Percentiles rank a stretch among this genome's conserved stretches.
Evolutionary conservation across 2,797 vertebrate species (phyloP).

Genomic region (Mastacembelus armatus): DNA sequence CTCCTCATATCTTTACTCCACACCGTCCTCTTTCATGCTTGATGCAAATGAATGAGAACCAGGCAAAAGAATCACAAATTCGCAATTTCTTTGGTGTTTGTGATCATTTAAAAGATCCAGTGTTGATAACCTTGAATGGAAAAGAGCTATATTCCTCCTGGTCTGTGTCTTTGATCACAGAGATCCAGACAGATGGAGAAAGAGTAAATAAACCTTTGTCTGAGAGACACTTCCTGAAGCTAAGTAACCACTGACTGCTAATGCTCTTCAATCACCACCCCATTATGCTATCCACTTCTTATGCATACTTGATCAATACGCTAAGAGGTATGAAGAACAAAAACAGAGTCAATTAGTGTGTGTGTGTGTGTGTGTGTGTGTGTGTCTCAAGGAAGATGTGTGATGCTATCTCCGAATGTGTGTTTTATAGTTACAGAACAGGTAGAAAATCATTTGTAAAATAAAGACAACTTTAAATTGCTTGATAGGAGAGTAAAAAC

Average conservation of each 20-base stretch:
- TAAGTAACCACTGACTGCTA: slow-evolving; percentile 37
- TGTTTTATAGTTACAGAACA: neutral
- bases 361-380: slow-evolving; percentile 9
- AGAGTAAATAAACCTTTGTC: slow-evolving; percentile 25
- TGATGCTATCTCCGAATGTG: slow-evolving; percentile 7
- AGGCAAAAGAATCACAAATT: too few species aligned
- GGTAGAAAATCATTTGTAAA: neutral
- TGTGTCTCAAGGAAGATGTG: neutral
- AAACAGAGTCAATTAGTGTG: slow-evolving; percentile 12
- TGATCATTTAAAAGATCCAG: neutral
- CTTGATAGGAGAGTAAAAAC: neutral
- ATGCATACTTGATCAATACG: slow-evolving; percentile 46
- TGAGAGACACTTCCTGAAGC: slow-evolving; percentile 21
- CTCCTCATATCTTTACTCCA: neutral
- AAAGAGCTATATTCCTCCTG: neutral
- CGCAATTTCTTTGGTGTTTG: neutral
- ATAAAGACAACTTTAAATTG: neutral
- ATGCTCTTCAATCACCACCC: slow-evolving; percentile 43
- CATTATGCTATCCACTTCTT: slow-evolving; percentile 42
- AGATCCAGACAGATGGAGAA: neutral
- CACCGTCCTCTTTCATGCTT: neutral
- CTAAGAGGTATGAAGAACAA: slow-evolving; percentile 27
- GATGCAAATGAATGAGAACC: slow-evolving; percentile 9
- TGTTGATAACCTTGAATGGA: too few species aligned
- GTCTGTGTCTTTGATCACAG: neutral